Percentiles rank a stretch among this genome's conserved stretches.
Conservation (phyloP, 2,888 invertebrate genomes). For the Nomada ferruginata region DNA sequence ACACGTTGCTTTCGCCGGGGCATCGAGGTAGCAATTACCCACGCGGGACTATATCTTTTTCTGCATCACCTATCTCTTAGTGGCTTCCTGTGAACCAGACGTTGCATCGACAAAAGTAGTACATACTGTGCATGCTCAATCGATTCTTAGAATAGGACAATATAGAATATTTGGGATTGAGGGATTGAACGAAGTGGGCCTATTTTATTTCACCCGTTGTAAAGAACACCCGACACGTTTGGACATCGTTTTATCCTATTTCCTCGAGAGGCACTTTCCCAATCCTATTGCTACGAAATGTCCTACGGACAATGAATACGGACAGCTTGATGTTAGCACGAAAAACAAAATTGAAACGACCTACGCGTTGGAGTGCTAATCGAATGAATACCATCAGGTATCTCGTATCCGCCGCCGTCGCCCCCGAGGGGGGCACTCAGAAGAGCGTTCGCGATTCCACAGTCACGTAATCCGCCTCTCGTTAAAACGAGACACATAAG, state of each 20-base stretch:
- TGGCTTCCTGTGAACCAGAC: slow-evolving; percentile 68
- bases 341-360: neutral
- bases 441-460: slow-evolving; percentile 88
- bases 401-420: slow-evolving; percentile 93
- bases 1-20: slow-evolving; percentile 82
- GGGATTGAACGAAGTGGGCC: slow-evolving; percentile 9
- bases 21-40: slow-evolving; percentile 80
- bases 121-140: slow-evolving; percentile 43
- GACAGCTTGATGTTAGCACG: slow-evolving; percentile 13
- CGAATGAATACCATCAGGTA: slow-evolving; percentile 84
- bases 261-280: neutral
- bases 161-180: slow-evolving; percentile 15
- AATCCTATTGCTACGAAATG: neutral
- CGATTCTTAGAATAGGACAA: slow-evolving; percentile 26
- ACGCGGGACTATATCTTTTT: slow-evolving; percentile 48
- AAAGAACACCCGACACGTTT: neutral
- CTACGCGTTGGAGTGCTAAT: slow-evolving; percentile 23
- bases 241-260: neutral
- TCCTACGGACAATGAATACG: neutral
- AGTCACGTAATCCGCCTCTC: slow-evolving; percentile 91
- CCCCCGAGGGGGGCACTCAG: slow-evolving; percentile 85
- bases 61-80: slow-evolving; percentile 91
- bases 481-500: slow-evolving; percentile 92
- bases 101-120: slow-evolving; percentile 31
- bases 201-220: slow-evolving; percentile 20